Evolutionary conservation across 2,888 invertebrate species (phyloP).

Genomic region (Bimastos eiseni): DNA sequence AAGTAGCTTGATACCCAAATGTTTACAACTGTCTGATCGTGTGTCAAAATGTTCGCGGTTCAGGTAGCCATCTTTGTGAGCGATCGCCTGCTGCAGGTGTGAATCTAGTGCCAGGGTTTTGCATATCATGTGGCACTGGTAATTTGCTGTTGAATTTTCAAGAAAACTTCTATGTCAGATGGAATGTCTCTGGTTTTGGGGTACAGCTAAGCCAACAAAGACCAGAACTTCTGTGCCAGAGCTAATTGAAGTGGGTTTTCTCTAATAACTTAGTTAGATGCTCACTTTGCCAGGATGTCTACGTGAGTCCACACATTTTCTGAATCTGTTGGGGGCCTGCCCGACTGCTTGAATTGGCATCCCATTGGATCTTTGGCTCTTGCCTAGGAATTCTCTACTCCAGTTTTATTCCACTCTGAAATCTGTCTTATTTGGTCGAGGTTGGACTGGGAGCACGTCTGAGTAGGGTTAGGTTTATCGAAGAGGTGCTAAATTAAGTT

Average conservation of each 20-base stretch:
- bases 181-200: neutral
- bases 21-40: neutral
- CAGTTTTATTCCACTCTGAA: too few species aligned
- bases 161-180: neutral
- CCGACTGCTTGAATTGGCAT: too few species aligned
- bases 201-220: neutral
- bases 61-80: neutral
- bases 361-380: too few species aligned
- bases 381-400: too few species aligned
- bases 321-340: too few species aligned
- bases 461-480: too few species aligned
- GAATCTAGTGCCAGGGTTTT: neutral
- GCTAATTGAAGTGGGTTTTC: too few species aligned
- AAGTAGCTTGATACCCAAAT: conserved; percentile 13
- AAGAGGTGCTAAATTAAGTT: too few species aligned
- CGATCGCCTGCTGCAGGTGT: neutral
- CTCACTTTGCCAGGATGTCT: neutral
- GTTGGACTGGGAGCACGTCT: too few species aligned
- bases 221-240: neutral
- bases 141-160: neutral
- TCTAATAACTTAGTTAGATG: neutral
- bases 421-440: too few species aligned
- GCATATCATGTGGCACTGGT: neutral
- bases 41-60: neutral
- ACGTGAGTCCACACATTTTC: too few species aligned